Percentiles rank a stretch among this genome's conserved stretches.
Conservation (phyloP, 2,113 vertebrate genomes). For the Dolichallabes microphthalmus region DNA sequence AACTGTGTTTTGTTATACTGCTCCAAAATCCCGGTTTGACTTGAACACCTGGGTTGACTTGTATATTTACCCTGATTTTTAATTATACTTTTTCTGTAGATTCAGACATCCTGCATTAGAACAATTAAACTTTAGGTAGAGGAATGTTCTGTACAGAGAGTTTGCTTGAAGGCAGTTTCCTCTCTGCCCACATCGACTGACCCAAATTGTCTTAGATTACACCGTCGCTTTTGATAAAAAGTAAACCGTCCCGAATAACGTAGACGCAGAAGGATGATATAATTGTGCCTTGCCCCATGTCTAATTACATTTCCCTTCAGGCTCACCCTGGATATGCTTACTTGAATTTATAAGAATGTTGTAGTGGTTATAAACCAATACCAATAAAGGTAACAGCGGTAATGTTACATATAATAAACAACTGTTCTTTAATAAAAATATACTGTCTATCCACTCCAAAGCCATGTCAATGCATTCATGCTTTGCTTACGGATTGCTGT, state of each 20-base stretch:
- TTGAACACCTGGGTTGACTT: not conserved
- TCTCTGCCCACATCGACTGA: constrained; percentile 12
- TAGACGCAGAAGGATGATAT: constrained; percentile 19
- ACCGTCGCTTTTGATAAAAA: constrained; percentile 25
- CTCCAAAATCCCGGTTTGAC: no score
- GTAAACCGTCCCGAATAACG: constrained; percentile 11
- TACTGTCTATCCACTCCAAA: not conserved
- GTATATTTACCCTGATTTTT: not conserved
- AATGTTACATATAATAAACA: not conserved
- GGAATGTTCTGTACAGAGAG: not conserved
- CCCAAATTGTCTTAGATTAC: constrained; percentile 24
- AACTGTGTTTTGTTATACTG: no score
- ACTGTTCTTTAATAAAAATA: not conserved
- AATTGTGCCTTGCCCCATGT: constrained; percentile 21
- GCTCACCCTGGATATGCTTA: not conserved
- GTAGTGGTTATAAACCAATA: not conserved
- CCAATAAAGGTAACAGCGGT: no score
- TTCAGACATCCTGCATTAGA: not conserved
- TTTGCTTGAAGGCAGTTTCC: constrained; percentile 22
- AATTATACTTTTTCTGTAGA: not conserved
- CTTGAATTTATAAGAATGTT: no score
- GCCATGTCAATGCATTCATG: no score
- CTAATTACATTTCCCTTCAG: constrained; percentile 39
- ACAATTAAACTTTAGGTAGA: not conserved
- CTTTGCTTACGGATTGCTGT: constrained; percentile 11